Conservation (phyloP, 2,888 invertebrate species). For the Crocallis elinguaria region DNA sequence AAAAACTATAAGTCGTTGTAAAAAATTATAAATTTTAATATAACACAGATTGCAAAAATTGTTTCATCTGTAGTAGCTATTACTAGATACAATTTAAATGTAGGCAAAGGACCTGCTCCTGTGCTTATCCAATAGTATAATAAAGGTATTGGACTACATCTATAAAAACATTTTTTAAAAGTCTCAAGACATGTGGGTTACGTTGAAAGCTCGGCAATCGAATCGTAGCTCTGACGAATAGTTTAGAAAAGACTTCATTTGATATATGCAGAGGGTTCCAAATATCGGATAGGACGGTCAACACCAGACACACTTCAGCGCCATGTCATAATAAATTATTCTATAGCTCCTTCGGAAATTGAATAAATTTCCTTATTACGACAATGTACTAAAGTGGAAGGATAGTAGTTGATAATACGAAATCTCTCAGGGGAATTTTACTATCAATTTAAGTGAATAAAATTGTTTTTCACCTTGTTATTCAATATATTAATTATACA, state of each 20-base stretch:
- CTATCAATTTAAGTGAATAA: constrained; percentile 40
- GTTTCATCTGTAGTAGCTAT: no score
- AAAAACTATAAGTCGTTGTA: no score
- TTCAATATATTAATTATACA: constrained; percentile 59
- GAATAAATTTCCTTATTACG: not conserved
- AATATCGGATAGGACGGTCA: constrained; percentile 53
- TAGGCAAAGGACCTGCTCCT: no score
- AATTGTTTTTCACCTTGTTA: constrained; percentile 58
- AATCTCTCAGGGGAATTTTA: constrained; percentile 45
- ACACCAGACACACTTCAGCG: constrained; percentile 2
- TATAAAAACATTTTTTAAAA: constrained; percentile 11
- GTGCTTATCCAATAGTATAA: no score
- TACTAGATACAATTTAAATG: no score
- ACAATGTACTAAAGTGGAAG: not conserved
- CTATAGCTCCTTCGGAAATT: not conserved
- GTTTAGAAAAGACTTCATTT: constrained; percentile 81
- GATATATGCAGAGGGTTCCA: constrained; percentile 72
- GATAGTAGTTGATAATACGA: constrained; percentile 31
- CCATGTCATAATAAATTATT: constrained; percentile 3
- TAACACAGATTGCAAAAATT: no score
- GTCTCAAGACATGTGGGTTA: constrained; percentile 43
- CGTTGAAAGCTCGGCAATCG: constrained; percentile 65
- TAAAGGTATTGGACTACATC: not conserved
- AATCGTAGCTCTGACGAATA: constrained; percentile 74
- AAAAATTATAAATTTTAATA: no score